phyloP scores from a whole-genome alignment of 2,113 vertebrate species.

The Redunca redunca region DNA sequence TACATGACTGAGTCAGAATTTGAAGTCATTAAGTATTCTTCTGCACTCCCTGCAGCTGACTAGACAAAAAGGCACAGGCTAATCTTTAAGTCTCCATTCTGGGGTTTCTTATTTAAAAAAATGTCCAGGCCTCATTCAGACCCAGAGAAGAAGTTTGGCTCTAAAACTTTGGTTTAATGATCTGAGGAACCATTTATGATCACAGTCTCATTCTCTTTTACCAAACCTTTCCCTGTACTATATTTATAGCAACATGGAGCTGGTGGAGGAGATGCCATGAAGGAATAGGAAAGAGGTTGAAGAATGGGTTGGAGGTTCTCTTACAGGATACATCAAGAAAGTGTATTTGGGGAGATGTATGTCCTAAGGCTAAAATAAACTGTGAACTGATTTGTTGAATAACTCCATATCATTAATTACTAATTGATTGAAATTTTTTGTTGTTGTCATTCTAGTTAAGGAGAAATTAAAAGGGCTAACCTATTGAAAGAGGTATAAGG shows the following conservation, averaged over 20 bases:
- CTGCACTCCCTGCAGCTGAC: background rate
- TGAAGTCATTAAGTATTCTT: background rate
- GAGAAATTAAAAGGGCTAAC: conserved; percentile 59
- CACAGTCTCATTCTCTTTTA: background rate
- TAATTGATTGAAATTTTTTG: conserved; percentile 66
- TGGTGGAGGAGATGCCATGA: background rate
- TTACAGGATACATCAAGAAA: background rate
- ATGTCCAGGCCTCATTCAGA: background rate
- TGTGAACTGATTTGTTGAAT: conserved; percentile 51
- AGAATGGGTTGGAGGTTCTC: background rate
- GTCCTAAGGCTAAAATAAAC: conserved; percentile 27
- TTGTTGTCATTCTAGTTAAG: conserved; percentile 68
- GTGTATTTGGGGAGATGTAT: background rate
- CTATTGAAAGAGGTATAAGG: background rate
- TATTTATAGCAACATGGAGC: background rate
- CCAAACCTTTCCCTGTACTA: background rate
- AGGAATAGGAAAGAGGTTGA: background rate
- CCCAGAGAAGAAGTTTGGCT: background rate
- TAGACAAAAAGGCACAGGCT: background rate
- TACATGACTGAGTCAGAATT: background rate
- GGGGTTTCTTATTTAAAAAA: background rate
- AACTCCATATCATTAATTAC: conserved; percentile 69
- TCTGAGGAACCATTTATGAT: background rate
- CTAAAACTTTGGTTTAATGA: background rate
- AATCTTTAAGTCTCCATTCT: background rate